Evolutionary conservation across 2,113 vertebrate species (phyloP), one percentile per base, ranked within the genome.

Genomic region (Hystrix cristata): DNA sequence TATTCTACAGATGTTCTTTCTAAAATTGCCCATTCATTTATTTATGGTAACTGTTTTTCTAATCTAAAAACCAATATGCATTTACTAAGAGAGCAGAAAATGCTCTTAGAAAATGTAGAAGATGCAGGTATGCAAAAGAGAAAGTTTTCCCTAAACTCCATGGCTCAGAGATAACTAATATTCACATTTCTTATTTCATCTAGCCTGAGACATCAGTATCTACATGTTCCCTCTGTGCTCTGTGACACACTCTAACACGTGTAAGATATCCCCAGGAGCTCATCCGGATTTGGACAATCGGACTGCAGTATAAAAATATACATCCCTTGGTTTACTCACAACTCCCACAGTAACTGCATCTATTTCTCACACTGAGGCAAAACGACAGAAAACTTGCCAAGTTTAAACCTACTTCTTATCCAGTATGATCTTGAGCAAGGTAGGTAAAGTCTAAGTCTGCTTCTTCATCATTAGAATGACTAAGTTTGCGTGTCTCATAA

Each of bases 261-360:
- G 1, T 31, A 91, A 74, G 9, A n/a, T 9, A 72, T 43, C 81
- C 71, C 89, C 38, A 18, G 85, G 51, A 29, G 27, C 27, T 89
- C 71, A 81, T 25, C 31, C 59, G 88, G 27, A 71, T 65, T 87
- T 53, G 38, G 67, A 87, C 19, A 94, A 64, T 0, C 34, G 2
- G 38, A 15, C 6, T 74, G 1, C 46, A 80, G 23, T 65, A 51
- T 43, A 38, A 11, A 59, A 51, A 96, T 72, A 67, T 1, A 91
- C 23, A 76, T 23, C 46, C 48, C 65, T 90, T 59, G 46, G 67
- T 83, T 92, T 76, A 78, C 38, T 94, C 85, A 87, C 59, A 95
- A 38, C 59, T 84, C 18, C 76, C 57, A 90, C 7, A 71, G 34
- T 71, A 71, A 84, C 23, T 87, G 31, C 13, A 83, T 76, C 27